Conservation (phyloP, 2,888 invertebrate species). For the Agriotes lineatus region DNA sequence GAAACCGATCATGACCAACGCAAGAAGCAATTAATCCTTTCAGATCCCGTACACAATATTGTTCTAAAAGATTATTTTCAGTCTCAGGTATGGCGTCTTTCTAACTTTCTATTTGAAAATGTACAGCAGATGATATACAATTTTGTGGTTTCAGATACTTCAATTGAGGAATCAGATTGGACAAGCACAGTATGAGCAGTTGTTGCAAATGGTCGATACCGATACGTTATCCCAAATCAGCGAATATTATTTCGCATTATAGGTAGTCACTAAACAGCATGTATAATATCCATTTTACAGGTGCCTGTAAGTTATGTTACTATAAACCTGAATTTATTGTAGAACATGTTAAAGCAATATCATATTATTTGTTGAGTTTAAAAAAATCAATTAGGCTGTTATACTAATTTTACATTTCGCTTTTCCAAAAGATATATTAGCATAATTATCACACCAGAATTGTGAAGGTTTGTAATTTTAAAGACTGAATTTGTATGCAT, state of each 20-base stretch:
- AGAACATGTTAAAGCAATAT: slow-evolving; percentile 20
- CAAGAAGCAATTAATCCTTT: slow-evolving; percentile 74
- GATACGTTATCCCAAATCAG: slow-evolving; percentile 80
- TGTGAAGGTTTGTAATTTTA: slow-evolving; percentile 24
- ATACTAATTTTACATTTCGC: slow-evolving; percentile 15
- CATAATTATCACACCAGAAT: slow-evolving; percentile 22
- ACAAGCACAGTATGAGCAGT: slow-evolving; percentile 78
- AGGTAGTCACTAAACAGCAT: slow-evolving; percentile 35
- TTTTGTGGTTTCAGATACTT: slow-evolving; percentile 70
- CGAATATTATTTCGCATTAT: slow-evolving; percentile 72
- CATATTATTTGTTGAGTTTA: slow-evolving; percentile 9
- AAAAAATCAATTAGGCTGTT: slow-evolving; percentile 18
- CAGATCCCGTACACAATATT: slow-evolving; percentile 86
- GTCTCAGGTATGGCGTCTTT: slow-evolving; percentile 75
- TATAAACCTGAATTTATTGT: too few species aligned
- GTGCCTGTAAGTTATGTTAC: slow-evolving; percentile 21
- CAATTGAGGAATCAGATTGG: slow-evolving; percentile 82
- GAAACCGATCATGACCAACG: slow-evolving; percentile 83
- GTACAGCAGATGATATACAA: too few species aligned
- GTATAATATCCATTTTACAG: slow-evolving; percentile 9
- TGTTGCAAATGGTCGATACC: slow-evolving; percentile 79
- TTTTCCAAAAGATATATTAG: slow-evolving; percentile 7
- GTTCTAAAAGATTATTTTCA: slow-evolving; percentile 80
- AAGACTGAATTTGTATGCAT: slow-evolving; percentile 44
- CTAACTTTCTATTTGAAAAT: too few species aligned